A percentile compares a stretch with the other conserved stretches of the same genome.
Evolutionary conservation across 2,797 vertebrate species (phyloP).

Genomic region (Pyrocephalus nanus): DNA sequence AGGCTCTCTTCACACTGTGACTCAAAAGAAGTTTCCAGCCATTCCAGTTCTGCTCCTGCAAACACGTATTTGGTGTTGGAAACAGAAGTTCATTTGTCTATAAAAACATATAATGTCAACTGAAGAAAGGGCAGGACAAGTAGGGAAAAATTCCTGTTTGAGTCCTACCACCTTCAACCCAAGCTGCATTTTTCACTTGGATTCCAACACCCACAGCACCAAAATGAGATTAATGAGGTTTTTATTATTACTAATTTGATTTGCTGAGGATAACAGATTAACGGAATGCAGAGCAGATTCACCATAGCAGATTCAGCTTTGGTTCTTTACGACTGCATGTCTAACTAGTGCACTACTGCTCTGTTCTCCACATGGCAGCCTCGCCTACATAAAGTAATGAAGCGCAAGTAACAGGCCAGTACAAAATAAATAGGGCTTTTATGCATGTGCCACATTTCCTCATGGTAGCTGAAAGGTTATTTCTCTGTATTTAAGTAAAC

Average conservation of each 20-base stretch:
- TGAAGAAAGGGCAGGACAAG: background rate
- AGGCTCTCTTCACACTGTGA: background rate
- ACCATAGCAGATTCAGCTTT: background rate
- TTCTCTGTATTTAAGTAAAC: background rate
- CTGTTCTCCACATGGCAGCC: background rate
- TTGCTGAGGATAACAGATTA: background rate
- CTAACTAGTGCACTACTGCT: background rate
- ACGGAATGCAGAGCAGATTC: background rate
- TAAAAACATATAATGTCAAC: background rate
- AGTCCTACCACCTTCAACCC: background rate
- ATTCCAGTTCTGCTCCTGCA: background rate
- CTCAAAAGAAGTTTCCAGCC: background rate
- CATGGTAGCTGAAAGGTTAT: background rate
- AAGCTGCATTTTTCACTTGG: background rate
- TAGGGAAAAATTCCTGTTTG: background rate
- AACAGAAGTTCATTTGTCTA: background rate
- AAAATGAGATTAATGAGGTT: background rate
- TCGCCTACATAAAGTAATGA: background rate
- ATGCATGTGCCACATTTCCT: background rate
- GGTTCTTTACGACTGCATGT: background rate
- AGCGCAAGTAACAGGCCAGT: background rate
- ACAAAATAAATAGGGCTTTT: background rate
- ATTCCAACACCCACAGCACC: background rate
- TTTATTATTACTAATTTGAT: background rate
- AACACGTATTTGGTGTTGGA: background rate